Conservation (phyloP, 1,140 invertebrate genomes). For the Drosophila subpulchrella region DNA sequence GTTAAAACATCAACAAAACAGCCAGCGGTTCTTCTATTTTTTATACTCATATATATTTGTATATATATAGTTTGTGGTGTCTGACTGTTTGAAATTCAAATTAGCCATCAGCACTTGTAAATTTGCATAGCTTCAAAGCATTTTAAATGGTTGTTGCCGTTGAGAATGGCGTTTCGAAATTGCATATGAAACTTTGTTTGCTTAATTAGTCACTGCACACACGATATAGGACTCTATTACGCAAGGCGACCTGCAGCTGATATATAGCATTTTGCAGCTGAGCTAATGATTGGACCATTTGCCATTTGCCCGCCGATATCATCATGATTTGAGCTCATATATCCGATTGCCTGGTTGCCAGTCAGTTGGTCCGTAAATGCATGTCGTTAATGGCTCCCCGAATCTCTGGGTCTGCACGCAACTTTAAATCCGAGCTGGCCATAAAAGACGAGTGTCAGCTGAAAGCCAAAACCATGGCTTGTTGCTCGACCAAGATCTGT, state of each 20-base stretch:
- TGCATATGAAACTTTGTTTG: constrained; percentile 60
- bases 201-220: constrained; percentile 68
- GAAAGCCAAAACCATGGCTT: constrained; percentile 61
- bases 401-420: constrained; percentile 43
- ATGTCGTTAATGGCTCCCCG: constrained; percentile 51
- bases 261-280: constrained; percentile 31
- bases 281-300: constrained; percentile 45
- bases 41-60: constrained; percentile 11
- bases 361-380: constrained; percentile 21
- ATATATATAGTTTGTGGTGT: constrained; percentile 6
- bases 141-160: constrained; percentile 49
- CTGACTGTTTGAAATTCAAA: constrained; percentile 78
- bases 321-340: constrained; percentile 35
- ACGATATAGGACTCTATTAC: constrained; percentile 32
- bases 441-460: constrained; percentile 58
- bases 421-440: constrained; percentile 21
- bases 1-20: constrained; percentile 36
- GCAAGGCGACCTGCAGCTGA: constrained; percentile 31
- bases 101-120: constrained; percentile 78
- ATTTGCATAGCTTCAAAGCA: constrained; percentile 77
- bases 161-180: constrained; percentile 66
- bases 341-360: constrained; percentile 23
- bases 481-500: constrained; percentile 16
- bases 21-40: constrained; percentile 36
- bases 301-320: constrained; percentile 38